Evolutionary conservation across 2,888 invertebrate species (phyloP), one percentile per base, ranked within the genome.

Genomic region (Rhamphomyia laevipes): DNA sequence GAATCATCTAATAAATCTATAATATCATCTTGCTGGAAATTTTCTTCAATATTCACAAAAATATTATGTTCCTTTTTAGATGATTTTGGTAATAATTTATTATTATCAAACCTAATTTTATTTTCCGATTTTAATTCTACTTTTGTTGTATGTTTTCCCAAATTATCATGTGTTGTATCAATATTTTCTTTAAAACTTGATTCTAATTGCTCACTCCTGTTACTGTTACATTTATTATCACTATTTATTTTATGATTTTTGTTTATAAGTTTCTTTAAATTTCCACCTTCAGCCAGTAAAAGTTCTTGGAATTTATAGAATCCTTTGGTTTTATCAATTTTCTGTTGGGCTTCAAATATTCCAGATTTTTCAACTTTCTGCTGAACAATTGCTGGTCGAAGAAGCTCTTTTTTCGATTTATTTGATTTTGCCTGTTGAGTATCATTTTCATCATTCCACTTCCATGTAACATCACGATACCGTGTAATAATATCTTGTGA

Each of bases 251-350:
- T 21, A 21, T 21, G 4, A 21, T 21, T 27, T 9, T 27, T 27
- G 7, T 27, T 27, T 27, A 27, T 7, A 7, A 27, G 9, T 27
- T 27, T 27, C 23, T 27, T 27, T 27, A 27, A 27, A 27, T 27
- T 27, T 27, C 23, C 23, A 27, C 23, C 35, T 35, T 35, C 35
- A 35, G 35, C 35, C 35, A n/a, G 35, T 13, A 35, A n/a, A 35
- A 35, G 35, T n/a, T 51, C 43, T 16, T 44, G 35, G 23, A 51
- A 46, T 33, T 48, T 51, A 35, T 33, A 48, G 30, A 48, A 51
- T 9, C 48, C 51, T 23, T 43, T 45, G 30, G 15, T 15, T 9
- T 16, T 27, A n/a, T 45, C 33, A n/a, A 23, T 45, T 49, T 21
- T 41, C 6, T 15, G 33, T 13, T 18, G 21, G 4, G 5, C 10